These are phyloP conservation scores for Eleutherodactylus coqui DNA, from an alignment of 2,797 vertebrate genomes.

Conservation along the genomic window DNA sequence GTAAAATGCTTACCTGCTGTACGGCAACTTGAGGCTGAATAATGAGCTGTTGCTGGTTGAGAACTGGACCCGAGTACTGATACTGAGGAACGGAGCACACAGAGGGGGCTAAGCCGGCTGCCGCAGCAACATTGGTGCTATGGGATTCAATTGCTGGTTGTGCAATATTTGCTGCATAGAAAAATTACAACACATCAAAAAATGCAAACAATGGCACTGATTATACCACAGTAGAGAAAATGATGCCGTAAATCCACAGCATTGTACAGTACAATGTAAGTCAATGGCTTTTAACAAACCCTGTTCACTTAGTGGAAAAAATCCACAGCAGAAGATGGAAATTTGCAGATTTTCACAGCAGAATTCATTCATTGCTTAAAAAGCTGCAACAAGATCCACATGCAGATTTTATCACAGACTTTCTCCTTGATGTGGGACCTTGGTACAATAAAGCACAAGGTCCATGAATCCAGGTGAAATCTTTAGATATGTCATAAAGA, in stretches of 20 bases:
- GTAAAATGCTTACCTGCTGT: constrained; percentile 85
- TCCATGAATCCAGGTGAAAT: background rate
- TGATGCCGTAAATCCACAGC: background rate
- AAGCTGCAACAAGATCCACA: too few species aligned
- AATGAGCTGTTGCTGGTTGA: constrained; percentile 94
- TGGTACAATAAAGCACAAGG: background rate
- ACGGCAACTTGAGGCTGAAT: constrained; percentile 93
- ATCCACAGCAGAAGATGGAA: too few species aligned
- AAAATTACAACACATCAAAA: background rate
- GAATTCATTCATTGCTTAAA: too few species aligned
- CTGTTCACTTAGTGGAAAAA: too few species aligned
- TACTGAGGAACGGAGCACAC: constrained; percentile 92
- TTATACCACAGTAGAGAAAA: background rate
- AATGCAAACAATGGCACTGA: background rate
- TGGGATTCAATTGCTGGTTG: constrained; percentile 92
- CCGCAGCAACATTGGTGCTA: constrained; percentile 82
- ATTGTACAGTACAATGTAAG: background rate
- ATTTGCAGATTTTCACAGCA: too few species aligned
- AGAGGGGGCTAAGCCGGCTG: constrained; percentile 83
- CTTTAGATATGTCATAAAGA: too few species aligned
- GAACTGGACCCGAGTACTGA: constrained; percentile 91
- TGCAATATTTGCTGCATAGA: constrained; percentile 79
- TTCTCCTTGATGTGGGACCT: too few species aligned
- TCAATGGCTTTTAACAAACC: too few species aligned
- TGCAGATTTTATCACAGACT: too few species aligned